Base-by-base conservation (phyloP, 2,113 vertebrate species). In the Pseudorhombus dupliciocellatus region DNA sequence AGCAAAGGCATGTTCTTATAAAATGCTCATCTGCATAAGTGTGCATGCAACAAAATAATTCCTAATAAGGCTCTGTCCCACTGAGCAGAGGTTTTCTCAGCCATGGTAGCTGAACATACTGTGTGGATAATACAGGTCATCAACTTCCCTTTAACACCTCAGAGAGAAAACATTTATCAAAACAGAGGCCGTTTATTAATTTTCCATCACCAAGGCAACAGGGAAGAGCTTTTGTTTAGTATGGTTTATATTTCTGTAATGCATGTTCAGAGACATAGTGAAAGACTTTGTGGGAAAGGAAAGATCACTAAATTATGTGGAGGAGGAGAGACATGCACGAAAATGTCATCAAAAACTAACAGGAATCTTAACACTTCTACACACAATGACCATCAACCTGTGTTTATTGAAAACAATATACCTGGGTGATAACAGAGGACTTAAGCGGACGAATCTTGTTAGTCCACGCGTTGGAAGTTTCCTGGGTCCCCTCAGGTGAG, bases 391-490 rank as follows among this genome's bases (percentile, higher is more conserved):
- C 40, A 16, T 12, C 40, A 42, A 42, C 40, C 24, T 55, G 28
- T 28, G 18, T 28, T 4, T 18, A 28, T 28, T 55, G 2, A 37
- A 37, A 34, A 10, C 7, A 5, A 37, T 12, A 22, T 92, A 98
- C 98, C 97, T 99, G 98, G 94, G 98, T 99, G 92, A 99, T 98
- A 84, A 99, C 90, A 15, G 98, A 99, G 66, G 98, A 97, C 92
- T 97, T 98, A 66, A 99, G 96, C 28, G 98, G 96, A 80, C 96
- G 95, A 78, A 99, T 97, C 92, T 97, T 99, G 3, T 84, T 74
- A 51, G 94, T 94, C 98, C 98, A 99, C 89, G 96, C 96, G 57
- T 95, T 97, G 65, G 93, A 63, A 18, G 95, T 93, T 79, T 98
- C 97, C 90, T 95, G 94, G 80, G 93, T 79, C 44, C 93, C 94